phyloP scores from a whole-genome alignment of 2,888 invertebrate species.

The Agrotis exclamationis region DNA sequence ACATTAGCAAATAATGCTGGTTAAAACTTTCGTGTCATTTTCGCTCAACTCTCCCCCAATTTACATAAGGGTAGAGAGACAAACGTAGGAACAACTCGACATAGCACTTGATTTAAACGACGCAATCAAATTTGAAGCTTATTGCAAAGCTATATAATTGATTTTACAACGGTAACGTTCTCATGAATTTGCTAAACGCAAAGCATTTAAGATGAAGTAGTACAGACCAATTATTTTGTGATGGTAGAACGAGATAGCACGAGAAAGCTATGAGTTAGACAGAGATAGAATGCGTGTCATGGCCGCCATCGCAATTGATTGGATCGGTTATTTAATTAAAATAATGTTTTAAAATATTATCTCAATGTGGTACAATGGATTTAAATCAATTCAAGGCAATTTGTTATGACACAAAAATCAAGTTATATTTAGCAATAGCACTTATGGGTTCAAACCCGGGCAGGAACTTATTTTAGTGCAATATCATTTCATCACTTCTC shows the following conservation, averaged over 20 bases:
- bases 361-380: conserved; percentile 53
- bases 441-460: not conserved
- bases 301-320: conserved; percentile 25
- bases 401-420: conserved; percentile 38
- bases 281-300: conserved; percentile 10
- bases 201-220: conserved; percentile 35
- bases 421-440: no score
- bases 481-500: conserved; percentile 2
- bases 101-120: conserved; percentile 32
- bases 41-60: conserved; percentile 20
- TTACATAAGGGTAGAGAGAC: conserved; percentile 57
- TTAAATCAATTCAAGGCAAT: conserved; percentile 30
- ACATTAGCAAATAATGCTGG: not conserved
- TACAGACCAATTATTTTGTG: conserved; percentile 33
- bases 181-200: conserved; percentile 23
- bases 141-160: conserved; percentile 41
- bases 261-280: not conserved
- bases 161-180: conserved; percentile 49
- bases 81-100: conserved; percentile 10
- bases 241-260: conserved; percentile 9
- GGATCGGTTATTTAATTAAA: conserved; percentile 19
- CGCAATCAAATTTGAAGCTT: conserved; percentile 45
- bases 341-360: conserved; percentile 43
- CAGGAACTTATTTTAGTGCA: not conserved
- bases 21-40: conserved; percentile 1